phyloP scores from a whole-genome alignment of 2,797 vertebrate genomes.

The Zonotrichia albicollis region DNA sequence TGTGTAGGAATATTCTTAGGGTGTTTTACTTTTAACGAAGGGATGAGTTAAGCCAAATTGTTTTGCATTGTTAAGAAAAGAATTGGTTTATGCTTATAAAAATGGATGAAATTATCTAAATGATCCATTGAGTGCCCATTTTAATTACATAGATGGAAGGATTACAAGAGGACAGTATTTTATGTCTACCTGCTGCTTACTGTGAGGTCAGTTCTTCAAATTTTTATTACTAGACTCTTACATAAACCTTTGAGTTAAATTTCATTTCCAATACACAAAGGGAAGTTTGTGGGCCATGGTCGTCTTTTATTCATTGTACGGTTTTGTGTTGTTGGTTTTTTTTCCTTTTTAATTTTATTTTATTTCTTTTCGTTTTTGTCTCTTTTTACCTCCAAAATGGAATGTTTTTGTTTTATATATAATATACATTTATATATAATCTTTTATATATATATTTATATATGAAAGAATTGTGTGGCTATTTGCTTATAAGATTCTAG shows the following conservation, averaged over 20 bases:
- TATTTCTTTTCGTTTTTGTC: conserved; percentile 67
- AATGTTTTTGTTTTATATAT: conserved; percentile 71
- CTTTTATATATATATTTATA: conserved; percentile 11
- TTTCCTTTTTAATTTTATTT: background rate
- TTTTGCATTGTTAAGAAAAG: conserved; percentile 84
- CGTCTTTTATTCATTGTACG: conserved; percentile 80
- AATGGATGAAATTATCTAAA: conserved; percentile 93
- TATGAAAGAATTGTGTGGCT: conserved; percentile 71
- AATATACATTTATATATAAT: conserved; percentile 47
- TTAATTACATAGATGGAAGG: conserved; percentile 99
- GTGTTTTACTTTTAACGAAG: conserved; percentile 79
- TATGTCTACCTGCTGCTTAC: conserved; percentile 99
- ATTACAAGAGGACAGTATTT: conserved; percentile 99
- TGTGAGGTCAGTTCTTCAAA: conserved; percentile 99
- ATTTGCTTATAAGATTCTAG: conserved; percentile 73
- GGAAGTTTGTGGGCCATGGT: conserved; percentile 85
- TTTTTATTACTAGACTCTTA: conserved; percentile 95
- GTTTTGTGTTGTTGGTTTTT: conserved; percentile 69
- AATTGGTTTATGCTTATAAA: conserved; percentile 88
- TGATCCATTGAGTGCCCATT: conserved; percentile 99
- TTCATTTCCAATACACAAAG: conserved; percentile 83
- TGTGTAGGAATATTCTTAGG: conserved; percentile 76
- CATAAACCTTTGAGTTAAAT: conserved; percentile 85
- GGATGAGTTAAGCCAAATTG: conserved; percentile 81
- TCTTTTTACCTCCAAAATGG: conserved; percentile 71